These are phyloP conservation scores for Melanaphis sacchari DNA, from an alignment of 1,140 invertebrate genomes.

Conservation along the genomic window DNA sequence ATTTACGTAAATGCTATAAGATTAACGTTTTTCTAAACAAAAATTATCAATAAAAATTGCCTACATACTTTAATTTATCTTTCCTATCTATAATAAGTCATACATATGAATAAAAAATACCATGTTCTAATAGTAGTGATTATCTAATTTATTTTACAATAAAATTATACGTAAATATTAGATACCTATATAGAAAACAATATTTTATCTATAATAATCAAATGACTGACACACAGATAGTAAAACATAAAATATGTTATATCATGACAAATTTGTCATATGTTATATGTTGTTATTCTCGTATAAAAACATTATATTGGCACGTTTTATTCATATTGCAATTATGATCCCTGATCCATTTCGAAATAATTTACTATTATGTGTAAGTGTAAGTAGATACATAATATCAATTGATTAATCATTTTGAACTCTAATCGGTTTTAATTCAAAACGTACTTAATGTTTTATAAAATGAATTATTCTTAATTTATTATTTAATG, in stretches of 20 bases:
- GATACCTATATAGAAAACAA: background rate
- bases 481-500: background rate
- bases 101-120: background rate
- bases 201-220: background rate
- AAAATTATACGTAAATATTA: background rate
- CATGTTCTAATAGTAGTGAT: background rate
- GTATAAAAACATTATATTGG: background rate
- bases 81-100: background rate
- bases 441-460: background rate
- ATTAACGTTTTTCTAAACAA: background rate
- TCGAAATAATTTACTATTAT: background rate
- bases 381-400: background rate
- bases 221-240: background rate
- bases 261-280: too few species aligned
- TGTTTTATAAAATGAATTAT: background rate
- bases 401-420: background rate
- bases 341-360: constrained; percentile 9
- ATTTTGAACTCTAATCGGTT: background rate
- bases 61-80: background rate
- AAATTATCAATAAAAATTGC: background rate
- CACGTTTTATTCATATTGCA: constrained; percentile 50
- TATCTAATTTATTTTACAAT: background rate
- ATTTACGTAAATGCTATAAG: background rate
- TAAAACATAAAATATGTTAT: background rate
- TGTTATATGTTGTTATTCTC: background rate